Base-by-base conservation (phyloP, 53 echinoderm and acorn worm species). In the Astropecten irregularis region DNA sequence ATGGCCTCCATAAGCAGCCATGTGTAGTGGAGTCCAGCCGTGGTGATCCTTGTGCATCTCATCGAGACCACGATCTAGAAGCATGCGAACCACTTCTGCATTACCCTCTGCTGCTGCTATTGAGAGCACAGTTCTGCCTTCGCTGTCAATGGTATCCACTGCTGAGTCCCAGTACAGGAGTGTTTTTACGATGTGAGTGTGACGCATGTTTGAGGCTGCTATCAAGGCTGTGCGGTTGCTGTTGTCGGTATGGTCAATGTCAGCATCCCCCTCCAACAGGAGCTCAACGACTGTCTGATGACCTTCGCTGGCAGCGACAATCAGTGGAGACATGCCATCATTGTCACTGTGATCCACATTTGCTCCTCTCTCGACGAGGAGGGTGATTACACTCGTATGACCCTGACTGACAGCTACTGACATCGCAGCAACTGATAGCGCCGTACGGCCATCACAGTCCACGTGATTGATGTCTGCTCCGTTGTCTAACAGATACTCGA, bases 21-120 rank as follows among this genome's bases (percentile, higher is more conserved):
- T 99, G 55, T 99, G 99, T 2, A 99, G 86, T 9, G 99, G 99
- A 40, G 94, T 99, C 99, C 99, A 99, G 29, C 99, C 99, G 70
- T 95, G 89, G 57, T 99, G 90, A 63, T 99, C 99, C 40, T 90
- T 90, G 52, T 99, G 99, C 99, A 99, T 99, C 64, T 99, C 99
- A 83, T 99, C 99, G 15, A 99, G 74, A 18, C 99, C 99, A 44
- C 99, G 77, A 28, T 99, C 99, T 16, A 99, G 84, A 15, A 99
- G 84, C 85, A 99, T 83, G 37, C 88, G 68, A 15, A 99, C 99
- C 57, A 99, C 88, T 37, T 99, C 99, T 42, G 86, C 85, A 65
- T 87, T 95, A 35, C 99, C 99, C 52, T 99, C 94, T 53, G 94
- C 92, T 30, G 99, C 90, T 14, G 99, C 90, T 2, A 99, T 99